These are phyloP conservation scores for Proctacanthus coquilletti DNA, from an alignment of 1,140 invertebrate species.

Conservation along the genomic window DNA sequence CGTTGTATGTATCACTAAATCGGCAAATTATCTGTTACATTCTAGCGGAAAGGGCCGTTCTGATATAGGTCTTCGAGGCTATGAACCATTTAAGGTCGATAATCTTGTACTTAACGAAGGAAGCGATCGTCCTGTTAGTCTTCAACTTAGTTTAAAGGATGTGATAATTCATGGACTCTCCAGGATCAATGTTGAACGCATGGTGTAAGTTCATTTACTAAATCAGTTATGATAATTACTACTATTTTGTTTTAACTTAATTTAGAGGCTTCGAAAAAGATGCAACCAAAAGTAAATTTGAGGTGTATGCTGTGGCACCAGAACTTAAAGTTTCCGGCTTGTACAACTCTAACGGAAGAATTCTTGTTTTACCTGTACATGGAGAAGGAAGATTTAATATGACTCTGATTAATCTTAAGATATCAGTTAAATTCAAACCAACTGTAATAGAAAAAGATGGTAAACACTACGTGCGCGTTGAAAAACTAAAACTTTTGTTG, in stretches of 20 bases:
- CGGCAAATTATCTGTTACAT: no score
- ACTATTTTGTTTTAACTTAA: neutral
- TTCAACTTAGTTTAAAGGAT: slow-evolving; percentile 23
- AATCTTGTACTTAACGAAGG: no score
- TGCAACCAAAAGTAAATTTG: slow-evolving; percentile 23
- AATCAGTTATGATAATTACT: no score
- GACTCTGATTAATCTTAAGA: slow-evolving; percentile 18
- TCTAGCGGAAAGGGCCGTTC: no score
- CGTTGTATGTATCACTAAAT: no score
- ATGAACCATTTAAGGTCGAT: no score
- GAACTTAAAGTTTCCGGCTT: slow-evolving; percentile 21
- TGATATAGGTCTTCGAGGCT: no score
- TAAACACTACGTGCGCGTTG: slow-evolving; percentile 17
- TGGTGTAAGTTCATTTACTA: slow-evolving; percentile 29
- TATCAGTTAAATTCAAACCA: slow-evolving; percentile 27
- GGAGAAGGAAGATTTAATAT: slow-evolving; percentile 28
- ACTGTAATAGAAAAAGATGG: slow-evolving; percentile 14
- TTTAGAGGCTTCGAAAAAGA: slow-evolving; percentile 20
- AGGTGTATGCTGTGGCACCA: slow-evolving; percentile 23
- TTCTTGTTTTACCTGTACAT: slow-evolving; percentile 23
- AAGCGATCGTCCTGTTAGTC: slow-evolving; percentile 20
- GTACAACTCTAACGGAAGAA: slow-evolving; percentile 24
- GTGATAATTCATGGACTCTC: slow-evolving; percentile 22
- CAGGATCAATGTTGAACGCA: slow-evolving; percentile 23
- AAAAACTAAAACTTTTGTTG: slow-evolving; percentile 24